Evolutionary conservation across 2,113 vertebrate genomes (phyloP), one percentile per base, ranked within the genome.

Genomic region (Monopterus albus): DNA sequence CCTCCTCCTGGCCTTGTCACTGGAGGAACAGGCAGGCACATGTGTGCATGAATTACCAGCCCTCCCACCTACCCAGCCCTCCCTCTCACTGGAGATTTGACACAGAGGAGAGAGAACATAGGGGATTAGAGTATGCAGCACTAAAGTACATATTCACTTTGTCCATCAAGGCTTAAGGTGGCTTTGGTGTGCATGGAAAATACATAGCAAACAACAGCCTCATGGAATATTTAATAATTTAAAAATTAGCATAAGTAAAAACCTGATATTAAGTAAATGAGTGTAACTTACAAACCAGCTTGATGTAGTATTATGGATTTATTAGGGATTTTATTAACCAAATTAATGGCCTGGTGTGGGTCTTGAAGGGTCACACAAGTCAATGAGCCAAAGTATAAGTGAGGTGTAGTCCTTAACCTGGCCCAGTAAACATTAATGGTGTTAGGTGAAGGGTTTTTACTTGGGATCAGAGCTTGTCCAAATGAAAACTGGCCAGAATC

Each of bases 21-120:
- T 77, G 82, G 84, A 91, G 89, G 89, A 90, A 92, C 89, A 92
- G 84, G 88, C 91, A 91, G 91, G 90, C 91, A 92, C 91, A 94
- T 93, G 92, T 94, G 92, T 89, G 92, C 91, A 91, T 93, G 91
- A 92, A 93, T 94, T 91, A 92, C 89, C 75, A 58, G 69, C 64
- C 73, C 82, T 70, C 83, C 87, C 84, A 77, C 77, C 74, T 49
- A 35, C 72, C 66, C 58, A 18, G 7, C 68, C 50, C 15, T 62
- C 77, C 28, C 50, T 33, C 77, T 53, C 78, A 68, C 77, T 78
- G 81, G 72, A 76, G 84, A 81, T 72, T 64, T 84, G 84, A 91
- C 82, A 90, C 82, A 86, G 71, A 88, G 79, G 68, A 81, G 72
- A 82, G 78, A 81, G 76, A 89, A 85, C 89, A 86, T 78, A 52